Evolutionary conservation across 2,888 invertebrate species (phyloP), one percentile per base, ranked within the genome.

Genomic region (Caenorhabditis zanzibari): DNA sequence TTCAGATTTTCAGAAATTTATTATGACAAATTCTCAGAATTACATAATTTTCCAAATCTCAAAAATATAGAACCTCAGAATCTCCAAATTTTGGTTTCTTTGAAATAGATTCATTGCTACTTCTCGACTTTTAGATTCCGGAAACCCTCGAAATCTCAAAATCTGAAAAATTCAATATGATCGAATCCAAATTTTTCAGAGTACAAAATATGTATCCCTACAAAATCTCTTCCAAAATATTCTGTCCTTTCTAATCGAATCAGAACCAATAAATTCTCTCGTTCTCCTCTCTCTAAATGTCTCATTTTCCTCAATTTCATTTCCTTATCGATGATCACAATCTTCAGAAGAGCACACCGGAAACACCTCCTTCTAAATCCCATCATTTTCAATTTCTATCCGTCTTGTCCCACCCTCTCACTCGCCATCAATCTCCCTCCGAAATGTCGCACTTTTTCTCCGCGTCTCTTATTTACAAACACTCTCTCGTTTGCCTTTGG

Each of bases 391-490:
- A 68, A 68, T 68, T 68, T 19, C 38, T 38, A n/a, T 22, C 38
- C 38, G 38, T 16, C 28, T 4, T 22, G 24, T 28, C 56, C 22
- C 24, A n/a, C 38, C 58, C 32, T n/a, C 32, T 26, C 16, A 26
- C 47, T 59, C 68, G n/a, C 24, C 68, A n/a, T 64, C 59, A 32
- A 59, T 61, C 56, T 61, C 59, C 14, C 47, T 47, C 19, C 28
- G 47, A 22, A 66, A 52, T 66, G 64, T 71, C 71, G 44, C 58
- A 56, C 52, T 68, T 44, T 61, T 10, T 59, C 32, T 59, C 49
- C 32, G 10, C 16, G 38, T 73, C 73, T 73, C 59, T 49, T 54
- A 41, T 56, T 56, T 63, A 74, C 66, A 75, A 75, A 68, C 66
- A 68, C 66, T 75, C 44, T 54, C 74, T 54, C 56, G 19, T 12